Percentiles rank a stretch among this genome's conserved stretches.
Evolutionary conservation across 1,140 invertebrate species (phyloP).

Genomic region (Drosophila sechellia): DNA sequence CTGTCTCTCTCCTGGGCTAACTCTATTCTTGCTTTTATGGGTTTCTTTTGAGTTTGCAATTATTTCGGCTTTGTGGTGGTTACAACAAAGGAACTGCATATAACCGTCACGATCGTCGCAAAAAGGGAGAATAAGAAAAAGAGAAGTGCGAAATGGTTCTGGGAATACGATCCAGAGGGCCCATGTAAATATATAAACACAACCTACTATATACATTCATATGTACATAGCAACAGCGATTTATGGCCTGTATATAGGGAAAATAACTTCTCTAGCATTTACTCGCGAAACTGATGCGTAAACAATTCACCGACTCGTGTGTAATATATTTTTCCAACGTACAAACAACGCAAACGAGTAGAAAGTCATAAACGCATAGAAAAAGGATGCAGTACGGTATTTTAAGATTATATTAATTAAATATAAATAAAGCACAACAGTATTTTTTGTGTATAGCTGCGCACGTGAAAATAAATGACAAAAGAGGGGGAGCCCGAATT

Average conservation of each 20-base stretch:
- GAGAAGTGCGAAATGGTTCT: constrained; percentile 42
- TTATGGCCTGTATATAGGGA: not conserved
- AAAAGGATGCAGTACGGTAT: not conserved
- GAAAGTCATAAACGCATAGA: not conserved
- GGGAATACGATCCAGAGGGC: constrained; percentile 30
- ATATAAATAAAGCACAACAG: not conserved
- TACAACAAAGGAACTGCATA: constrained; percentile 52
- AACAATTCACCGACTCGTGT: constrained; percentile 29
- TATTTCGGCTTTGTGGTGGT: constrained; percentile 48
- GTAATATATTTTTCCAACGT: constrained; percentile 17
- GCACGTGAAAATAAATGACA: constrained; percentile 8
- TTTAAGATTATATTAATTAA: not conserved
- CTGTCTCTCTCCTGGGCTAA: constrained; percentile 15
- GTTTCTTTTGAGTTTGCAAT: constrained; percentile 31
- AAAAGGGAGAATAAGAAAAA: constrained; percentile 13
- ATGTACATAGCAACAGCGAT: not conserved
- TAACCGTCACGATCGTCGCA: constrained; percentile 40
- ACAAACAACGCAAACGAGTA: not conserved
- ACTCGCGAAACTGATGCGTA: constrained; percentile 33
- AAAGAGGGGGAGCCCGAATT: not conserved
- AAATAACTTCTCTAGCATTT: constrained; percentile 24
- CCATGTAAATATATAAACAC: constrained; percentile 13
- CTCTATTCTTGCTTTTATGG: constrained; percentile 31
- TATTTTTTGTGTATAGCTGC: not conserved
- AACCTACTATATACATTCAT: too few species aligned